Evolutionary conservation across 2,797 vertebrate species (phyloP).

Genomic region (Helicolenus hilgendorfi): DNA sequence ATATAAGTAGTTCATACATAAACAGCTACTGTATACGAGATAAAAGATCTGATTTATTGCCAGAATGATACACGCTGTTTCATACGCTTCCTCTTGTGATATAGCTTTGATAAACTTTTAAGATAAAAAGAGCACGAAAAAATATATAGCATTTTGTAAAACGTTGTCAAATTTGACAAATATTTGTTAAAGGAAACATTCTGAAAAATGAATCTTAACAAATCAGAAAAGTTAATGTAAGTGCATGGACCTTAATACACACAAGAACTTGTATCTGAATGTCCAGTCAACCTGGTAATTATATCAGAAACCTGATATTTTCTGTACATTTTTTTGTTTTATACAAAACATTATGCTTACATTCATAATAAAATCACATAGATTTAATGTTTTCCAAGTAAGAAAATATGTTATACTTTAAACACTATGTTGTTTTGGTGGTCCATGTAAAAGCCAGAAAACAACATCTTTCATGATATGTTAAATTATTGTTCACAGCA

Average conservation of each 20-base stretch:
- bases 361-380: slow-evolving; percentile 82
- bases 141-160: slow-evolving; percentile 71
- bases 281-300: slow-evolving; percentile 71
- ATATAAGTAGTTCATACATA: slow-evolving; percentile 50
- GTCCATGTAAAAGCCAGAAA: slow-evolving; percentile 80
- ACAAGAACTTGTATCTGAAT: slow-evolving; percentile 41
- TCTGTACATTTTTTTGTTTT: slow-evolving; percentile 39
- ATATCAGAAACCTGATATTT: slow-evolving; percentile 58
- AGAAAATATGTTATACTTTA: slow-evolving; percentile 86
- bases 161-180: slow-evolving; percentile 44
- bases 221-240: slow-evolving; percentile 63
- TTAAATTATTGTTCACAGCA: slow-evolving; percentile 81
- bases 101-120: slow-evolving; percentile 62
- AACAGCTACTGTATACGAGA: slow-evolving; percentile 51
- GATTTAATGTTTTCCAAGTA: slow-evolving; percentile 82
- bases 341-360: slow-evolving; percentile 79
- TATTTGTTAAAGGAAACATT: slow-evolving; percentile 48
- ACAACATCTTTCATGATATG: slow-evolving; percentile 83
- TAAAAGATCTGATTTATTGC: slow-evolving; percentile 79
- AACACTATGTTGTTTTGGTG: slow-evolving; percentile 81
- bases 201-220: slow-evolving; percentile 53
- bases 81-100: slow-evolving; percentile 23
- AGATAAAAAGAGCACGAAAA: slow-evolving; percentile 77
- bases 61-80: slow-evolving; percentile 53
- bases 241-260: slow-evolving; percentile 66